These are phyloP conservation scores for Orchestes rusci DNA, from an alignment of 2,888 invertebrate genomes.

Conservation along the genomic window DNA sequence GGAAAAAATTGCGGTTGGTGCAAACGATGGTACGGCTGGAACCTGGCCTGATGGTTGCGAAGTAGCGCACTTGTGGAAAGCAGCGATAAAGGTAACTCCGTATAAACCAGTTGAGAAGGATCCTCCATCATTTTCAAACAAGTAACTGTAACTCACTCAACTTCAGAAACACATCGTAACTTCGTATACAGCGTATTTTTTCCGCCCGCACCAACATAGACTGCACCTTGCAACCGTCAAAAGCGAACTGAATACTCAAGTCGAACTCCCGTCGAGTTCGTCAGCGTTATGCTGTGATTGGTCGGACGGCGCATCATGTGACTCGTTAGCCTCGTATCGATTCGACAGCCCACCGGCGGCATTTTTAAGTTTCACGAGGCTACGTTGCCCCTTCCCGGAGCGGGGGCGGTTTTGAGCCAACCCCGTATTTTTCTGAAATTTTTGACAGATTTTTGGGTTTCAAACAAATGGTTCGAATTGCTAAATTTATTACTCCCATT, in stretches of 20 bases:
- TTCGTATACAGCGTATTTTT: conserved; percentile 34
- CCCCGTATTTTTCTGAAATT: conserved; percentile 18
- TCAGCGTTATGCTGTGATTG: conserved; percentile 37
- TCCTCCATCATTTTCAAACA: conserved; percentile 51
- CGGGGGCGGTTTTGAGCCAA: conserved; percentile 31
- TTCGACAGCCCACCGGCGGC: conserved; percentile 72
- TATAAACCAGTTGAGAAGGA: conserved; percentile 50
- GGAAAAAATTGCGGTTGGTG: conserved; percentile 56
- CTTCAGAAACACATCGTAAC: conserved; percentile 45
- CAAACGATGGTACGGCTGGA: conserved; percentile 58
- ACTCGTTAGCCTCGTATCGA: conserved; percentile 59
- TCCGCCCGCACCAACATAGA: conserved; percentile 29
- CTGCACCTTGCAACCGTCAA: conserved; percentile 38
- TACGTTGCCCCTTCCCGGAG: conserved; percentile 34
- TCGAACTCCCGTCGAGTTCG: conserved; percentile 38
- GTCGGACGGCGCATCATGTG: conserved; percentile 51
- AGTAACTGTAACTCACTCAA: not conserved
- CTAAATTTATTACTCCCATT: not conserved
- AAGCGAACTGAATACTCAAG: conserved; percentile 40
- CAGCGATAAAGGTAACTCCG: conserved; percentile 52
- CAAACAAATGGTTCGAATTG: no score
- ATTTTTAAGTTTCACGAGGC: conserved; percentile 63
- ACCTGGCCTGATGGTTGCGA: conserved; percentile 48
- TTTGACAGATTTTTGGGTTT: conserved; percentile 14
- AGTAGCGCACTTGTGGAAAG: conserved; percentile 47